Evolutionary conservation across 2,797 vertebrate species (phyloP).

Genomic region (Microctenopoma stevenorrisi): DNA sequence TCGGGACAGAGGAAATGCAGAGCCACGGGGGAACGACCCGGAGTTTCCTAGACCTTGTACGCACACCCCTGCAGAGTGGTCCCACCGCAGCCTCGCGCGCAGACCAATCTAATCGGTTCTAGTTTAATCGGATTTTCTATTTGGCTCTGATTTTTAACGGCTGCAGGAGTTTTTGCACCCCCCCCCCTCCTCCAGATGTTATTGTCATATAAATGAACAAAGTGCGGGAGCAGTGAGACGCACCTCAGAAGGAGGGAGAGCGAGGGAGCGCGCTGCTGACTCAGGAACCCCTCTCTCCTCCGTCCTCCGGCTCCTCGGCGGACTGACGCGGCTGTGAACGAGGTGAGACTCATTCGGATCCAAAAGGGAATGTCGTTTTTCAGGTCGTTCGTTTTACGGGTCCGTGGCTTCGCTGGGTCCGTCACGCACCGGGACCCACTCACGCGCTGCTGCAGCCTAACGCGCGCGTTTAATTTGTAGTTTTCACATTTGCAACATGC

Average conservation of each 20-base stretch:
- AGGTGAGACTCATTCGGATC: slow-evolving; percentile 66
- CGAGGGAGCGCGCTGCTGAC: slow-evolving; percentile 27
- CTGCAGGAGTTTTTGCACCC: neutral
- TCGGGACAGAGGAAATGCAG: slow-evolving; percentile 35
- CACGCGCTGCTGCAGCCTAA: neutral
- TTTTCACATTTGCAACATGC: too few species aligned
- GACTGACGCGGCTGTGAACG: slow-evolving; percentile 39
- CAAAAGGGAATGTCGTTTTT: neutral
- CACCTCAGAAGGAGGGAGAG: slow-evolving; percentile 3
- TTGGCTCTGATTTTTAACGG: neutral
- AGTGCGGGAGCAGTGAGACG: slow-evolving; percentile 34
- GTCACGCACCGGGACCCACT: neutral
- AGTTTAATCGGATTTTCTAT: neutral
- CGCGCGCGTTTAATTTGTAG: too few species aligned
- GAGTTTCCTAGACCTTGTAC: slow-evolving; percentile 13
- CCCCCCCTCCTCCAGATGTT: too few species aligned
- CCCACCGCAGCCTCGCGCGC: too few species aligned
- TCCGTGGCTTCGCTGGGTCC: neutral
- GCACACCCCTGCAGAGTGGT: neutral
- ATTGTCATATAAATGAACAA: too few species aligned
- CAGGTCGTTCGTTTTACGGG: too few species aligned
- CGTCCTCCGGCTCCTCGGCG: slow-evolving; percentile 10
- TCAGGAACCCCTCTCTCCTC: slow-evolving; percentile 29
- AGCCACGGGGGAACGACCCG: slow-evolving; percentile 4
- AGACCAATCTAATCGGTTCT: too few species aligned